A percentile compares a stretch with the other conserved stretches of the same genome.
These are phyloP conservation scores for Drosophila carrolli DNA, from an alignment of 1,140 invertebrate genomes.

Conservation along the genomic window DNA sequence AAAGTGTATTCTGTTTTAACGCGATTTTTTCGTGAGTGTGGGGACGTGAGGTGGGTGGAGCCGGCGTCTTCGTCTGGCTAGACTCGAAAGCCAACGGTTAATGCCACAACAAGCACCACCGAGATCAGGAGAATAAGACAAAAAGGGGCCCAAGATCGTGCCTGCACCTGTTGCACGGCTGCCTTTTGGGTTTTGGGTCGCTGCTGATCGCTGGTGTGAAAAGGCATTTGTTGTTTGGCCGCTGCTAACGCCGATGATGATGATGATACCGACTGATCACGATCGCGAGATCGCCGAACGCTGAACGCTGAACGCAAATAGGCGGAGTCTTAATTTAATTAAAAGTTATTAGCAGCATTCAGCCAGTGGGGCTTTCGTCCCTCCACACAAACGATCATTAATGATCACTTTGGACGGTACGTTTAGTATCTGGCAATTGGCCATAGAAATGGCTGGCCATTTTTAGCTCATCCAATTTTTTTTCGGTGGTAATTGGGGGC, in stretches of 20 bases:
- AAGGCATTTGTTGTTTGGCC: slow-evolving; percentile 70
- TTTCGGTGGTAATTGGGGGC: slow-evolving; percentile 21
- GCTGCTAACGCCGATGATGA: slow-evolving; percentile 41
- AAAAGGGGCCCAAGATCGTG: slow-evolving; percentile 45
- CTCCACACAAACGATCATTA: slow-evolving; percentile 29
- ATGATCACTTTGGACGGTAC: slow-evolving; percentile 44
- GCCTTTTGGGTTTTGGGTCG: slow-evolving; percentile 19
- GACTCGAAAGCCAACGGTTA: slow-evolving; percentile 42
- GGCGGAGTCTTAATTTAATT: slow-evolving; percentile 81
- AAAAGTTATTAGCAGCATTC: slow-evolving; percentile 73
- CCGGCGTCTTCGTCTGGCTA: slow-evolving; percentile 22
- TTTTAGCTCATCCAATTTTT: not conserved
- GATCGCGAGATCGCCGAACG: slow-evolving; percentile 54
- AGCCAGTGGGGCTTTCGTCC: slow-evolving; percentile 19
- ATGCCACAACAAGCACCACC: slow-evolving; percentile 41
- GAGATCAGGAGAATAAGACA: slow-evolving; percentile 7
- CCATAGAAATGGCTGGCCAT: slow-evolving; percentile 31
- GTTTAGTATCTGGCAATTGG: slow-evolving; percentile 72
- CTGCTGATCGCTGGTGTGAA: slow-evolving; percentile 59
- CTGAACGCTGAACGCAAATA: slow-evolving; percentile 73
- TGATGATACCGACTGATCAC: slow-evolving; percentile 60
- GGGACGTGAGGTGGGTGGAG: slow-evolving; percentile 33
- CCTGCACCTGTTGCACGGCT: slow-evolving; percentile 61
- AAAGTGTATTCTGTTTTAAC: too few relatives aligned
- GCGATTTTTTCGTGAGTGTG: not conserved